Percentiles rank a stretch among this genome's conserved stretches.
phyloP scores from a whole-genome alignment of 1,140 invertebrate genomes.

The Drosophila biarmipes region DNA sequence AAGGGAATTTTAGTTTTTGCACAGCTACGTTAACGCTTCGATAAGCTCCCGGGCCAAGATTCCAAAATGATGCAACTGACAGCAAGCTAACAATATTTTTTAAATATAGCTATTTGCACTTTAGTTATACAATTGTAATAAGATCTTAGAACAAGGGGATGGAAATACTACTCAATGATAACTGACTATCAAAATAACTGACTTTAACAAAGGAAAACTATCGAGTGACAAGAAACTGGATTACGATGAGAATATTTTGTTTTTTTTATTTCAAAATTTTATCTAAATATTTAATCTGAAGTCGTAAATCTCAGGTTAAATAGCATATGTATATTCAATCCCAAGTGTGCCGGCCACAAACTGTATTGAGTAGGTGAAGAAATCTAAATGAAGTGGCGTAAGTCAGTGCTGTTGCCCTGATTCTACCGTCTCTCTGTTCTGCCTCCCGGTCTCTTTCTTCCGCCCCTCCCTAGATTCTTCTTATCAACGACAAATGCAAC shows the following conservation, averaged over 20 bases:
- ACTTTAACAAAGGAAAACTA: neutral
- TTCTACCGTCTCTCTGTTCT: neutral
- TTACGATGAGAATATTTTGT: neutral
- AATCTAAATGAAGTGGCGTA: conserved; percentile 58
- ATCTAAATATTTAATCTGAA: too few relatives aligned
- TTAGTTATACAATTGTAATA: conserved; percentile 3
- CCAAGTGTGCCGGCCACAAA: conserved; percentile 25
- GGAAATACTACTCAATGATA: neutral
- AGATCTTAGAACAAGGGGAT: conserved; percentile 1
- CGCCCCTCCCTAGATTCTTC: neutral
- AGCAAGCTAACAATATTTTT: neutral
- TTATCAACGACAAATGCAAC: conserved; percentile 57
- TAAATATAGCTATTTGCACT: neutral
- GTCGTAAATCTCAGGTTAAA: neutral
- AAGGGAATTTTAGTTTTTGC: conserved; percentile 19
- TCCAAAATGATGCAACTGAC: conserved; percentile 24
- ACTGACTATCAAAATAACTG: neutral
- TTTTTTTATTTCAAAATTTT: too few relatives aligned
- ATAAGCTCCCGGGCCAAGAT: conserved; percentile 14
- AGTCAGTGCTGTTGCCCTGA: conserved; percentile 43
- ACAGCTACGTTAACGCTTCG: conserved; percentile 31
- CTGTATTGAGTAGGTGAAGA: conserved; percentile 19
- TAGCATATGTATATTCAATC: conserved; percentile 10
- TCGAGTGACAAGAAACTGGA: neutral
- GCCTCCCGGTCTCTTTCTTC: neutral